Conservation (phyloP, 2,113 vertebrate genomes). For the Neoarius graeffei region DNA sequence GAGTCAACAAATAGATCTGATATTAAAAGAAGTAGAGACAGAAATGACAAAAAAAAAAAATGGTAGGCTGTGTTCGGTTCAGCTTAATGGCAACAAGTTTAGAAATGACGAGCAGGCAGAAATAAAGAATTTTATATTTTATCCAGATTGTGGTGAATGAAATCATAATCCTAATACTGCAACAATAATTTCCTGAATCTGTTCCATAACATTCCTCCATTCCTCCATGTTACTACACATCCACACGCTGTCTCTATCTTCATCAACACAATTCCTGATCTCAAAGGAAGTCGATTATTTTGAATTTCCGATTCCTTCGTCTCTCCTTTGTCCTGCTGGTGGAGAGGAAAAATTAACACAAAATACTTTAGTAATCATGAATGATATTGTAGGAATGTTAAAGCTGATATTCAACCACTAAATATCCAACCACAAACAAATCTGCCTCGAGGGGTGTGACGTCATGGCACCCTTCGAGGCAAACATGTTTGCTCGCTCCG, state of each 20-base stretch:
- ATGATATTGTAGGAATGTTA: neutral
- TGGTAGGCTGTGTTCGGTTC: neutral
- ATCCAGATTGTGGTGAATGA: neutral
- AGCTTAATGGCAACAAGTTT: neutral
- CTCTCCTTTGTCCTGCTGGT: no score
- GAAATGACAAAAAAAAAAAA: slow-evolving; percentile 42
- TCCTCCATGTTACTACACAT: neutral
- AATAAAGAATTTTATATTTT: neutral
- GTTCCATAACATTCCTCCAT: neutral
- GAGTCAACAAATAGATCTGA: slow-evolving; percentile 64
- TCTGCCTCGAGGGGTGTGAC: no score
- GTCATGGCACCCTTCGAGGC: no score
- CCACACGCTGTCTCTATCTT: neutral
- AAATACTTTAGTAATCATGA: no score
- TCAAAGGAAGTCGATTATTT: no score
- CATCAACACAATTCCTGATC: no score
- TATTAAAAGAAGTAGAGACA: slow-evolving; percentile 37
- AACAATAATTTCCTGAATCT: no score
- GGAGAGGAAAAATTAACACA: no score
- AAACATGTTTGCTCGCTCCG: no score
- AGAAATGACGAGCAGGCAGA: neutral
- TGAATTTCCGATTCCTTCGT: no score
- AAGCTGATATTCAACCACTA: neutral
- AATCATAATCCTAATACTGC: neutral
- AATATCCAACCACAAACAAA: neutral